Evolutionary conservation across 2,797 vertebrate species (phyloP).

Genomic region (Hemitrygon akajei): DNA sequence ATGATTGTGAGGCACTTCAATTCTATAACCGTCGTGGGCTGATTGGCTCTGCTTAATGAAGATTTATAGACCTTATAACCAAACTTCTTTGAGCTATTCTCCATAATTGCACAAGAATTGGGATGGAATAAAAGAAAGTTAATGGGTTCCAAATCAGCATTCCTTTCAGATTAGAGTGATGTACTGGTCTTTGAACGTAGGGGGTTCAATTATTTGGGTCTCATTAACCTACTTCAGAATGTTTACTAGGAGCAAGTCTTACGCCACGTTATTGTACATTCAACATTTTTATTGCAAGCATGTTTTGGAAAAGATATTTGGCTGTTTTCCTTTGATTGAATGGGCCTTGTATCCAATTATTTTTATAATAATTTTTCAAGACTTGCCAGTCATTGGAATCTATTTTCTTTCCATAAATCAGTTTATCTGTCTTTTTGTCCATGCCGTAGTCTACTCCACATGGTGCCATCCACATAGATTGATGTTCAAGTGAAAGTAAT

Average conservation of each 20-base stretch:
- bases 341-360: background rate
- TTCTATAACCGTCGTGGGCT: background rate
- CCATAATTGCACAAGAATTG: constrained; percentile 20
- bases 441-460: background rate
- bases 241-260: background rate
- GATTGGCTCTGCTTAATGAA: background rate
- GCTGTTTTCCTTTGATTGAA: background rate
- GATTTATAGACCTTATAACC: constrained; percentile 26
- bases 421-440: background rate
- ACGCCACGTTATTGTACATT: background rate
- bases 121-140: background rate
- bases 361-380: background rate
- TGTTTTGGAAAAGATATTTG: background rate
- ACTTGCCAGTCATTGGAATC: background rate
- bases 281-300: background rate
- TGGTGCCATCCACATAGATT: background rate
- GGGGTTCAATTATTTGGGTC: background rate
- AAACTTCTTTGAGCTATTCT: constrained; percentile 24
- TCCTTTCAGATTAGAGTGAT: constrained; percentile 1
- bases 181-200: background rate
- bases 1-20: background rate
- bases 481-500: background rate
- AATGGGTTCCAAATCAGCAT: constrained; percentile 14
- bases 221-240: background rate
- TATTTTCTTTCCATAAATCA: background rate